Evolutionary conservation across 2,113 vertebrate genomes (phyloP).

Genomic region (Nasalis larvatus): DNA sequence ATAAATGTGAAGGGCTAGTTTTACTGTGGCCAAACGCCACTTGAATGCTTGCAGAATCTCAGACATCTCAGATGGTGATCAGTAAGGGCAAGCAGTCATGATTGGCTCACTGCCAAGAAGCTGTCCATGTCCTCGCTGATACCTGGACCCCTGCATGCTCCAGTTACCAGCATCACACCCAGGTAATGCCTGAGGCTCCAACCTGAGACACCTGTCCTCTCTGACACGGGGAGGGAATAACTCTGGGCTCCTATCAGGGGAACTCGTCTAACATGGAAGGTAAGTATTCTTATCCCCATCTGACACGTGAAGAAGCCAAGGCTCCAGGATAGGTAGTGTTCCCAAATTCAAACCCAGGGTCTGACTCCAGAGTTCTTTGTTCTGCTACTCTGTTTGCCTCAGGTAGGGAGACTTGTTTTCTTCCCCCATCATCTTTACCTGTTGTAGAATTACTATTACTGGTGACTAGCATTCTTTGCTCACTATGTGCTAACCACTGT

Average conservation of each 20-base stretch:
- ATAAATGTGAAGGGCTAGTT: background rate
- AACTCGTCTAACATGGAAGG: too few relatives aligned
- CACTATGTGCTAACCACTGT: background rate
- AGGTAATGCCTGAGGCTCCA: background rate
- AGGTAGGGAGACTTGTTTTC: background rate
- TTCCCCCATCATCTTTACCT: background rate
- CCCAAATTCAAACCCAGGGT: background rate
- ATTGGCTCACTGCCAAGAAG: background rate
- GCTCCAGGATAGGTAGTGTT: background rate
- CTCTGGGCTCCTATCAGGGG: background rate
- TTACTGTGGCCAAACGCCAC: background rate
- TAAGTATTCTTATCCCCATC: background rate
- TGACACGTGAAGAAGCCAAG: background rate
- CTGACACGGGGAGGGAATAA: background rate
- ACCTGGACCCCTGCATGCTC: background rate
- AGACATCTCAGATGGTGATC: background rate
- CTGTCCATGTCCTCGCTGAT: fast-evolving
- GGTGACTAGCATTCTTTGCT: background rate
- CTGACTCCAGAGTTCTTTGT: background rate
- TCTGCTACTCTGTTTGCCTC: background rate
- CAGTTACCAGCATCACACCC: background rate
- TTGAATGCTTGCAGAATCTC: background rate
- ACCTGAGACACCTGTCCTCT: background rate
- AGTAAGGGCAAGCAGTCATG: background rate
- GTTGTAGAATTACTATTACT: background rate